Base-by-base conservation (phyloP, 1,140 invertebrate genomes). In the Papilio machaon region DNA sequence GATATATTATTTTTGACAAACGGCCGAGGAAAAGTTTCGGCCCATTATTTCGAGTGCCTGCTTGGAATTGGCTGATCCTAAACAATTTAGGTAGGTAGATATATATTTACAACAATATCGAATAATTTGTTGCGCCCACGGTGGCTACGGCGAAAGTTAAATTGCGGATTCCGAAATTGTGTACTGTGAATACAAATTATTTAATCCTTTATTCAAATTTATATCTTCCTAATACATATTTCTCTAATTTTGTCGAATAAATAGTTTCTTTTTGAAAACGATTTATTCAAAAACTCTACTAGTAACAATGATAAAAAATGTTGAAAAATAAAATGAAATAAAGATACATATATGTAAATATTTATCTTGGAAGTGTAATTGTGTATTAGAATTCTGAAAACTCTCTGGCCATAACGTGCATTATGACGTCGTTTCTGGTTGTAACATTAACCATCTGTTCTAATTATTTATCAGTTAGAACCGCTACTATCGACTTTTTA, bases 61-160 rank as follows among this genome's bases (percentile, higher is more conserved):
- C 64, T 70, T 70, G 64, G 64, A 70, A 70, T 70, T 70, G 64
- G 64, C 64, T 15, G 64, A 13, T 30, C 13, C 64, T 70, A 70
- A 70, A 70, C 64, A 70, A 70, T 70, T 70, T 70, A 35, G 64
- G 64, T 70, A 70, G 64, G 64, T 70, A 70, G 58, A 60, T 30
- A 70, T 70, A 52, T 52, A 70, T 70, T 70, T 70, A 70, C 64
- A 70, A 70, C 64, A 70, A 70, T 70, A 70, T 70, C 64, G 64
- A 70, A 70, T 70, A 70, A 70, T 70, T 70, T 70, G 64, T 70
- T 70, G 64, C 30, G 64, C 30, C 64, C 64, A 70, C 35, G 64
- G 64, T 30, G 64, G 64, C 64, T 35, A 70, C 64, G 64, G 64
- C 23, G 30, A 70, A 70, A 70, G 64, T 70, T 70, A 70, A 70